Evolutionary conservation across 1,140 invertebrate species (phyloP), one percentile per base, ranked within the genome.

Genomic region (Hyposmocoma kahamanoa): DNA sequence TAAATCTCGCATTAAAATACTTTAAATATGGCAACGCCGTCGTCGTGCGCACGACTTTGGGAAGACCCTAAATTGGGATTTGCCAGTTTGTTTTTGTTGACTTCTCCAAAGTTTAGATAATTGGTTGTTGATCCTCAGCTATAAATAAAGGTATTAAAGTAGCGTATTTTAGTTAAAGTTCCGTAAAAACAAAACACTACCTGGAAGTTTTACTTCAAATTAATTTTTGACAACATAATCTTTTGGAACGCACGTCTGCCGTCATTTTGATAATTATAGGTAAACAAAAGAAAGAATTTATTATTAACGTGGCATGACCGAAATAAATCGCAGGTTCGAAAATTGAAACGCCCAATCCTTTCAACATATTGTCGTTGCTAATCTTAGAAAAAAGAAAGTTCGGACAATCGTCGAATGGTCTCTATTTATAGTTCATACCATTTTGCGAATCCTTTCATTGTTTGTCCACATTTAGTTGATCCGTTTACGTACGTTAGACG

Each of bases 401-500:
- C 51, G 49, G 53, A 62, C 67, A 54, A 43, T 55, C 47, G 47
- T 43, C 59, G 62, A 67, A 51, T 62, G 66, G 51, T 20, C 48
- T 70, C 64, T 83, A 75, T 80, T 78, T 80, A 71, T 74, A 63
- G 59, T 54, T 53, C 54, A 60, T 67, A 51, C 51, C 53, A 67
- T 66, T 69, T 56, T 59, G 39, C 30, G 47, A 34, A 17, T 39
- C 52, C 47, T 62, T 72, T 73, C 41, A 54, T 41, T 78, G 72
- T 83, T 80, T 83, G 69, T 77, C 64, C 79, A 83, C 70, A 77
- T 80, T 79, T 63, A 63, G 61, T 75, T 69, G 60, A 72, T 69
- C 66, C 63, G 63, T 56, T 38, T 19, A 39, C 38, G 15, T 59
- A 61, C 56, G 30, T 53, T 48, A 55, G 32, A 63, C 61, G 67